These are phyloP conservation scores for human (Homo sapiens) DNA, from an alignment of 2,113 vertebrate species.

Conservation along the genomic window DNA sequence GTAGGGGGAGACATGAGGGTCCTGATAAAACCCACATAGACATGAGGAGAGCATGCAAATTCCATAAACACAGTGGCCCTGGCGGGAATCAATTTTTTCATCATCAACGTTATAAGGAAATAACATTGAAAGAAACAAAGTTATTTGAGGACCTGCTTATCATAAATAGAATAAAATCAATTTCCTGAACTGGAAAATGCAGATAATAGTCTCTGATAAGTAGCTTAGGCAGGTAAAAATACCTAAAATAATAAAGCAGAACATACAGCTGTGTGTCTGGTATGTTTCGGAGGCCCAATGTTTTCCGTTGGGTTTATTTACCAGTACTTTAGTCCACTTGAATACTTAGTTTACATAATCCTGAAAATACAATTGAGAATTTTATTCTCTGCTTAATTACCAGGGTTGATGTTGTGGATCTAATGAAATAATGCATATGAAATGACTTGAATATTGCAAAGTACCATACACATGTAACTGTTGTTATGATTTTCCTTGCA, in stretches of 20 bases:
- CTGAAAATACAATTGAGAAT: neutral
- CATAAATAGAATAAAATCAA: neutral
- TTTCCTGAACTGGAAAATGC: neutral
- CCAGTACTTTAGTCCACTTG: neutral
- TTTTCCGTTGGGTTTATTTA: neutral
- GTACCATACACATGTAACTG: neutral
- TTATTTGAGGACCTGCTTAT: neutral
- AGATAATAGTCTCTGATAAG: neutral
- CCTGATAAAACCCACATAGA: neutral
- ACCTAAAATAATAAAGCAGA: neutral
- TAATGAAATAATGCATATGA: neutral
- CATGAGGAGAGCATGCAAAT: neutral
- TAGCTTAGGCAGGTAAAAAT: neutral
- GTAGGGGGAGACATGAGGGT: neutral
- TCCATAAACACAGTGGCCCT: neutral
- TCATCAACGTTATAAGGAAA: neutral
- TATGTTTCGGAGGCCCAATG: neutral
- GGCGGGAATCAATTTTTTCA: neutral
- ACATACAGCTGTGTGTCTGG: neutral
- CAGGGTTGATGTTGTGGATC: neutral
- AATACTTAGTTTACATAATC: neutral
- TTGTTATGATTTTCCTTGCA: neutral
- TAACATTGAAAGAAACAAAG: neutral
- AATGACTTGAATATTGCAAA: neutral
- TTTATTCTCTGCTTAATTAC: constrained; percentile 9